phyloP scores from a whole-genome alignment of 2,113 vertebrate species.

The Fukomys damarensis region DNA sequence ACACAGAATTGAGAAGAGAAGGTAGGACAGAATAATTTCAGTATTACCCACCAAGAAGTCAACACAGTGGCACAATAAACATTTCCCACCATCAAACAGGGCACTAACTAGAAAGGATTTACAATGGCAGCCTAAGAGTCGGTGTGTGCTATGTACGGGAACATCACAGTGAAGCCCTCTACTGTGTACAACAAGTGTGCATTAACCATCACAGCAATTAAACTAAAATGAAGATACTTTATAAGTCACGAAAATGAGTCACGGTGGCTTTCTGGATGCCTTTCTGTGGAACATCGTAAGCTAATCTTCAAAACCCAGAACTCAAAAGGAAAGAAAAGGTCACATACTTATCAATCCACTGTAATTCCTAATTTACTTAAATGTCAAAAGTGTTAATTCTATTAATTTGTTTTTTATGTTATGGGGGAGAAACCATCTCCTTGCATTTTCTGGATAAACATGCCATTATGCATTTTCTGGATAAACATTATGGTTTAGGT shows the following conservation, averaged over 20 bases:
- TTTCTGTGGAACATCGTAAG: slow-evolving; percentile 60
- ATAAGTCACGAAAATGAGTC: not conserved
- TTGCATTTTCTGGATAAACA: slow-evolving; percentile 38
- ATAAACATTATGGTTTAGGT: slow-evolving; percentile 36
- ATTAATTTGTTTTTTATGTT: slow-evolving; percentile 36
- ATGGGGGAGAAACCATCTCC: not conserved
- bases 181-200: not conserved
- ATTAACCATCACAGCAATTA: not conserved
- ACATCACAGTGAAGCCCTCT: no score
- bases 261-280: not conserved
- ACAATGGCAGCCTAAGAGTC: slow-evolving; percentile 68
- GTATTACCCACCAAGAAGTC: slow-evolving; percentile 34
- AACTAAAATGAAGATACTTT: not conserved
- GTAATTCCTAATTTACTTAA: slow-evolving; percentile 56
- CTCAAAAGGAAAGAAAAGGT: slow-evolving; percentile 36
- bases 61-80: slow-evolving; percentile 61
- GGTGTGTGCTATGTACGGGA: not conserved
- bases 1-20: slow-evolving; percentile 75
- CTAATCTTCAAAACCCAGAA: slow-evolving; percentile 51
- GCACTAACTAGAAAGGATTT: slow-evolving; percentile 64
- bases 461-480: slow-evolving; percentile 7
- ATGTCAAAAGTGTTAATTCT: slow-evolving; percentile 64
- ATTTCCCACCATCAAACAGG: slow-evolving; percentile 1
- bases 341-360: slow-evolving; percentile 63
- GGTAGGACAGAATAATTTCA: slow-evolving; percentile 65